phyloP scores from a whole-genome alignment of 2,797 vertebrate species.

The Thunnus albacares region DNA sequence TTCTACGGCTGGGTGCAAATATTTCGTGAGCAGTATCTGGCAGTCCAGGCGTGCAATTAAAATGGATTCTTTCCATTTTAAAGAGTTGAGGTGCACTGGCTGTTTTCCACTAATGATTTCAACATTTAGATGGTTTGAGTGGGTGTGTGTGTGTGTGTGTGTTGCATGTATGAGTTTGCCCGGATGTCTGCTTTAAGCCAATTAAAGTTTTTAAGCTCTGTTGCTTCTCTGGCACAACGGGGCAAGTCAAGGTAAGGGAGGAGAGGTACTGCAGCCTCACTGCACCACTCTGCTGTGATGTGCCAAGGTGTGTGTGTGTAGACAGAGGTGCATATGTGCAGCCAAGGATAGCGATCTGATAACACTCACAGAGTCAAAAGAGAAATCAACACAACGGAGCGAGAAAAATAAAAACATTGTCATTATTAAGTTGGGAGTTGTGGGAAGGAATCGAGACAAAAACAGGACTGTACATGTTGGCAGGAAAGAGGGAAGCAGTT shows the following conservation, averaged over 20 bases:
- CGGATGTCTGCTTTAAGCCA: constrained; percentile 49
- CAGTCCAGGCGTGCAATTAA: constrained; percentile 54
- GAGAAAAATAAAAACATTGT: neutral
- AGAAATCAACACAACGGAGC: constrained; percentile 1
- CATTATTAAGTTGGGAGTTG: neutral
- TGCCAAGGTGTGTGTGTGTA: constrained; percentile 46
- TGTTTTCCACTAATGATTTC: constrained; percentile 48
- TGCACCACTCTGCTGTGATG: constrained; percentile 72
- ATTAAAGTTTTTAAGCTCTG: constrained; percentile 69
- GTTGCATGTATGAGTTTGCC: constrained; percentile 14
- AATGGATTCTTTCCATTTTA: constrained; percentile 60
- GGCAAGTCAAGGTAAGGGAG: constrained; percentile 39
- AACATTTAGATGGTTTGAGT: constrained; percentile 9
- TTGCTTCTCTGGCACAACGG: constrained; percentile 59
- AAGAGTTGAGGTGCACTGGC: constrained; percentile 29
- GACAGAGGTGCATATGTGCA: constrained; percentile 35
- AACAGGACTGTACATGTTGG: neutral
- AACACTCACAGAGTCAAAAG: constrained; percentile 12
- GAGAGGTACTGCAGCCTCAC: constrained; percentile 70
- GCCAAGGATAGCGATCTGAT: neutral
- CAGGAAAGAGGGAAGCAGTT: neutral
- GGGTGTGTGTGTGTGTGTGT: constrained; percentile 18
- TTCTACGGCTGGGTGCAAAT: constrained; percentile 1
- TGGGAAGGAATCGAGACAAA: neutral
- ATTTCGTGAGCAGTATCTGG: constrained; percentile 18